Evolutionary conservation across 2,797 vertebrate species (phyloP), one percentile per base, ranked within the genome.

Genomic region (Notolepis coatsorum): DNA sequence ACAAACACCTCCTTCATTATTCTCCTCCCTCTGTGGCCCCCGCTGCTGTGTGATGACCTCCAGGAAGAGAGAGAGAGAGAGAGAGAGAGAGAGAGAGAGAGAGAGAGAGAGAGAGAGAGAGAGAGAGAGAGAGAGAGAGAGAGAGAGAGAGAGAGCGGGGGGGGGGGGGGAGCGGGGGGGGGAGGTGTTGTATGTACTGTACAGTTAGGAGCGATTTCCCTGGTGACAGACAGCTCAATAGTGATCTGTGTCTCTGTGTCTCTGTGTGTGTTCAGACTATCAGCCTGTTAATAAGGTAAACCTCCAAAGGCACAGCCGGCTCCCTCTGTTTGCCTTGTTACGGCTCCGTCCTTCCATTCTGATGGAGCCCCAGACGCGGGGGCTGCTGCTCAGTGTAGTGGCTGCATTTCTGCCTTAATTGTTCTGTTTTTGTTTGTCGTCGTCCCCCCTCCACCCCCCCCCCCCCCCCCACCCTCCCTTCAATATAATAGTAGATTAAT

Each of bases 231-330:
- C 71, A 77, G 76, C 65, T 83, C 82, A 68, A 69, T 74, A 68
- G 74, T 77, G 72, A 88, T 85, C 75, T 69, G 60, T 72, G 71
- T 73, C 63, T 82, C 46, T 31, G 46, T 43, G 71, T 73, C 76
- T 78, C 71, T 57, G 65, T 71, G 70, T 80, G 84, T 75, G 75
- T 69, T 81, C 67, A 75, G 79, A 79, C 83, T 82, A 61, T 77
- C 75, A 38, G 79, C 64, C 75, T 80, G 79, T 75, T 89, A 88
- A 87, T 82, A 81, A 90, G 49, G 82, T 65, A 85, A 79, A 75
- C 70, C 70, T 73, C 74, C 58, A 82, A 75, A 80, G 78, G 68
- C 84, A 76, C 80, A 80, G 81, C 77, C 75, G 81, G 76, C n/a
- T 71, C 75, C 50, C 73, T 69, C 74, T 71, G 67, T 76, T 77